These are phyloP conservation scores for Agrochola circellaris DNA, from an alignment of 2,888 invertebrate genomes.

Conservation along the genomic window DNA sequence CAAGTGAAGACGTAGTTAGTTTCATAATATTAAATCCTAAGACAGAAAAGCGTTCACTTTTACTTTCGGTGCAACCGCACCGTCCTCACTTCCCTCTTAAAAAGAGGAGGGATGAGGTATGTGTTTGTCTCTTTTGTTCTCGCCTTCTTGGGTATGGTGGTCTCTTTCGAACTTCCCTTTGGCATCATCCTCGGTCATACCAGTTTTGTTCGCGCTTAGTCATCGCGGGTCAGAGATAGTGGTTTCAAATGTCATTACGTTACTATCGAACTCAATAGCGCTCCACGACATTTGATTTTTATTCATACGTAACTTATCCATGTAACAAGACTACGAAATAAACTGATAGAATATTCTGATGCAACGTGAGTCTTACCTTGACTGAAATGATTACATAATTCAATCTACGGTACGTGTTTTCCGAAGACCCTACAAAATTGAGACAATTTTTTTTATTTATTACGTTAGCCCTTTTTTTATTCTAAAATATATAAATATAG, in stretches of 20 bases:
- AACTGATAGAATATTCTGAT: constrained; percentile 71
- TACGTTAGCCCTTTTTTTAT: constrained; percentile 55
- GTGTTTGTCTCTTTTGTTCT: constrained; percentile 73
- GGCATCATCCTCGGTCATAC: constrained; percentile 78
- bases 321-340: constrained; percentile 66
- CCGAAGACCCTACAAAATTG: constrained; percentile 58
- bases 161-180: constrained; percentile 76
- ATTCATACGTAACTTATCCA: constrained; percentile 69
- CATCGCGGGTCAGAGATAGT: constrained; percentile 84
- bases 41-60: constrained; percentile 84
- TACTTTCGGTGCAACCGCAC: constrained; percentile 84
- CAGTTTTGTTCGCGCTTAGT: constrained; percentile 85
- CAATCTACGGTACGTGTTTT: constrained; percentile 61
- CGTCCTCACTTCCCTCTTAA: constrained; percentile 81
- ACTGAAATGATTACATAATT: constrained; percentile 67
- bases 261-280: constrained; percentile 74
- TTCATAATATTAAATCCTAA: constrained; percentile 76
- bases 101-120: constrained; percentile 76
- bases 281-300: constrained; percentile 65
- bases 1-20: constrained; percentile 71
- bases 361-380: constrained; percentile 71
- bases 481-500: constrained; percentile 42
- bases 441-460: constrained; percentile 45
- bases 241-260: constrained; percentile 83
- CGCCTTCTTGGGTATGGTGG: constrained; percentile 51